Evolutionary conservation across 1,140 invertebrate species (phyloP), one percentile per base, ranked within the genome.

Genomic region (Reticulitermes speratus): DNA sequence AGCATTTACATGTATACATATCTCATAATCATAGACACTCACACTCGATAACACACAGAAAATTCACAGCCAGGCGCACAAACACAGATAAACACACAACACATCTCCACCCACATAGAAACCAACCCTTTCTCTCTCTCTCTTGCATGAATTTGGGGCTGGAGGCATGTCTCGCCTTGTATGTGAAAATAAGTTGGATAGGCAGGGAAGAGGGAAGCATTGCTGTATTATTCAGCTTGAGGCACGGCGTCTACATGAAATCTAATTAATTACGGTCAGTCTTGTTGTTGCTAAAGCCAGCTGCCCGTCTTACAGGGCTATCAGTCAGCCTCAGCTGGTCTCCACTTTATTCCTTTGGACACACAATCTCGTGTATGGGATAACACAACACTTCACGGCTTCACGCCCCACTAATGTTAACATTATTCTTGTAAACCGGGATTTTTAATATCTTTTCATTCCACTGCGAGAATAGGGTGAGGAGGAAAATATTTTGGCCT

Each of bases 161-260:
- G 65, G 25, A 75, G 25, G 65, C n/a, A 75, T 75, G 65, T 75
- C 65, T 75, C 65, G 65, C 65, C 65, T 75, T 75, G 65, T 75
- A 75, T 75, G 65, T 75, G 65, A 75, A 75, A 75, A 75, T 75
- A 75, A 75, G 65, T 75, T 75, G 65, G 65, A 30, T 75, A 25
- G 25, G 9, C 8, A 25, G 19, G 59, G 21, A 19, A 5, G 7
- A 1, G 7, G 59, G 21, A 23, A 25, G 65, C 65, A 7, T 3
- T 30, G 65, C 65, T 75, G 65, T 75, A 75, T 75, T 30, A 75
- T 75, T 75, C 65, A 75, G 65, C 65, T 75, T 16, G n/a, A 16
- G 65, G 65, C 65, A 30, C 65, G 14, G 65, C 65, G 65, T 75
- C 65, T 75, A 75, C 65, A 75, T 75, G 65, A 75, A 75, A 75